Conservation (phyloP, 92 coral and sea anemone species). For the Nematostella vectensis region DNA sequence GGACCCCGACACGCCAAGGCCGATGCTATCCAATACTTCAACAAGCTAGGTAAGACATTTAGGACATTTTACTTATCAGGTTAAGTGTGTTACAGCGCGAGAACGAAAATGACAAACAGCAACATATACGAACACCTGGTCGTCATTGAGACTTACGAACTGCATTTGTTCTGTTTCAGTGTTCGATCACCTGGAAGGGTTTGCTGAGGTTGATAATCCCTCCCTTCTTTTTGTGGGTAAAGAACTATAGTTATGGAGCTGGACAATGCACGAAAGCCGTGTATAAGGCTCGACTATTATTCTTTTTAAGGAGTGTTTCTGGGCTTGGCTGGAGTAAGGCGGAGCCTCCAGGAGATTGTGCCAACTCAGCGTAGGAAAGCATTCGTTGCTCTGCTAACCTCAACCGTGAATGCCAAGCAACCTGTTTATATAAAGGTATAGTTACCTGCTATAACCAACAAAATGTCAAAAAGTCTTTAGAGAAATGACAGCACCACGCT, state of each 20-base stretch:
- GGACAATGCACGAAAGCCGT: background rate
- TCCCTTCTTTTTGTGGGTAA: slow-evolving; percentile 61
- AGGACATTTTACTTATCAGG: background rate
- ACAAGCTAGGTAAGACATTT: slow-evolving; percentile 45
- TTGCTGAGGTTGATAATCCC: slow-evolving; percentile 48
- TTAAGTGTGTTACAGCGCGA: background rate
- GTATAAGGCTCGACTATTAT: too few species aligned
- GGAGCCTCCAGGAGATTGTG: slow-evolving; percentile 53
- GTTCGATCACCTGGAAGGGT: slow-evolving; percentile 54
- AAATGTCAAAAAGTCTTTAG: background rate
- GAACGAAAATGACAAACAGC: too few species aligned
- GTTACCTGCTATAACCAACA: too few species aligned
- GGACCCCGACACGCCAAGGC: slow-evolving; percentile 42
- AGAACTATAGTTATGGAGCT: too few species aligned
- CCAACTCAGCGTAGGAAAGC: slow-evolving; percentile 45
- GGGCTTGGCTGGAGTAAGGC: slow-evolving; percentile 38
- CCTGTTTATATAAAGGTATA: slow-evolving; percentile 63
- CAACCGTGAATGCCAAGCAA: slow-evolving; percentile 50
- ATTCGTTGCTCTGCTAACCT: slow-evolving; percentile 41
- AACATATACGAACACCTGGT: too few species aligned
- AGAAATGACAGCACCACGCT: too few species aligned
- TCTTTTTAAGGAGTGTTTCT: slow-evolving; percentile 46
- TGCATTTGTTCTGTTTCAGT: slow-evolving; percentile 17
- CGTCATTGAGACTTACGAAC: background rate
- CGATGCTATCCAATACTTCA: slow-evolving; percentile 52